Conservation (phyloP, 2,113 vertebrate species). For the Centrocercus urophasianus region DNA sequence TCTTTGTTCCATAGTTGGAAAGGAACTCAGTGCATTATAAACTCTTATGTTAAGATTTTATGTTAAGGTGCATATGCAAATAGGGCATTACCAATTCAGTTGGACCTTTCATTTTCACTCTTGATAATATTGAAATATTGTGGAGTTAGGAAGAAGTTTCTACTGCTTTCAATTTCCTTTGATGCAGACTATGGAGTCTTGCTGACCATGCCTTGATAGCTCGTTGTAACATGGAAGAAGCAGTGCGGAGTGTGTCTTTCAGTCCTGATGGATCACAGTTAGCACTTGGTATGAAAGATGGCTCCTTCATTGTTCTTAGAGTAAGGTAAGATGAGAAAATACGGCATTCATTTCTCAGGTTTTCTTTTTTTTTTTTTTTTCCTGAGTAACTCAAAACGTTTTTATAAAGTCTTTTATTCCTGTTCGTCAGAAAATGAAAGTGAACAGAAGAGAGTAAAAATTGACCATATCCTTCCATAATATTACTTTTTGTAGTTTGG, state of each 20-base stretch:
- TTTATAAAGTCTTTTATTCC: not conserved
- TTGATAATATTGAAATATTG: not conserved
- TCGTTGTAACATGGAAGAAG: slow-evolving; percentile 97
- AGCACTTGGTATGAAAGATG: slow-evolving; percentile 96
- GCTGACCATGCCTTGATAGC: slow-evolving; percentile 93
- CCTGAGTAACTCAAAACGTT: not conserved
- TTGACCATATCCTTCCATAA: not conserved
- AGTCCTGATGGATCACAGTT: slow-evolving; percentile 94
- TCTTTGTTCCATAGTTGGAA: not conserved
- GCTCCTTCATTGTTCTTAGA: slow-evolving; percentile 96
- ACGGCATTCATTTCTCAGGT: not conserved
- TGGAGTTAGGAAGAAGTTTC: not conserved
- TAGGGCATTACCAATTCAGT: not conserved
- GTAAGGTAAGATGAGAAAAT: slow-evolving; percentile 83
- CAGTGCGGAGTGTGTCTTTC: slow-evolving; percentile 91
- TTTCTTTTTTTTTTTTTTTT: not conserved
- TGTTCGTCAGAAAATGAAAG: not conserved
- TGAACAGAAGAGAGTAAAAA: not conserved
- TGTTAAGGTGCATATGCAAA: not conserved
- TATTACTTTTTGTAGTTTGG: not conserved
- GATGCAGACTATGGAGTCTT: slow-evolving; percentile 91
- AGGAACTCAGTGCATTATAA: not conserved
- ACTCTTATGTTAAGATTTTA: not conserved
- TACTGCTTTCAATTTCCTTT: not conserved
- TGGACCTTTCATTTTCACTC: not conserved